phyloP scores from a whole-genome alignment of 1,140 invertebrate species.

The Diprion similis region DNA sequence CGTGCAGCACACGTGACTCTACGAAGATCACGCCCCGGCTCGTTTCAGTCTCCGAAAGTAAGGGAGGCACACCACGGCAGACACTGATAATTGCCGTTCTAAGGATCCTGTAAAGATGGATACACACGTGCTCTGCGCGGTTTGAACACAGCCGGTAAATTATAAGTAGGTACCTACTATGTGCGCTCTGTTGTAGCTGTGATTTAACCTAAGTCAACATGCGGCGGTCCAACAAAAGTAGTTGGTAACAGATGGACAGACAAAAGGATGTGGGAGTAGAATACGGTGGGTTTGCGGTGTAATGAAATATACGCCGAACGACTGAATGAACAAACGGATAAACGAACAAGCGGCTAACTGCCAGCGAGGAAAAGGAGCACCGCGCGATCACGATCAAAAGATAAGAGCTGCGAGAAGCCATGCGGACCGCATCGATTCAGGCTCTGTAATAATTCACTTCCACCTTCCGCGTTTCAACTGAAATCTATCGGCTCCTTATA shows the following conservation, averaged over 20 bases:
- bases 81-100: neutral
- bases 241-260: conserved; percentile 30
- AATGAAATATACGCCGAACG: conserved; percentile 36
- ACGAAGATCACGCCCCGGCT: neutral
- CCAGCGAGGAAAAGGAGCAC: conserved; percentile 16
- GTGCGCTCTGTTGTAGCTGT: conserved; percentile 13
- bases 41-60: neutral
- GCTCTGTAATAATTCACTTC: neutral
- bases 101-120: neutral
- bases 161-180: conserved; percentile 3
- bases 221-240: conserved; percentile 44
- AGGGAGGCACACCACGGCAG: too few relatives aligned
- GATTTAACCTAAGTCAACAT: conserved; percentile 42
- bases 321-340: neutral
- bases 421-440: neutral
- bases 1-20: neutral
- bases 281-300: conserved; percentile 35
- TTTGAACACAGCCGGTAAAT: neutral
- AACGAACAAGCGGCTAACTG: conserved; percentile 11
- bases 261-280: conserved; percentile 43
- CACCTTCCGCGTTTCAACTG: conserved; percentile 6
- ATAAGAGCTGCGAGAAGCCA: neutral
- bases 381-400: conserved; percentile 30
- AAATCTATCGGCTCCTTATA: neutral
- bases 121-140: neutral